Evolutionary conservation across 2,888 invertebrate species (phyloP).

Genomic region (Chesias legatella): DNA sequence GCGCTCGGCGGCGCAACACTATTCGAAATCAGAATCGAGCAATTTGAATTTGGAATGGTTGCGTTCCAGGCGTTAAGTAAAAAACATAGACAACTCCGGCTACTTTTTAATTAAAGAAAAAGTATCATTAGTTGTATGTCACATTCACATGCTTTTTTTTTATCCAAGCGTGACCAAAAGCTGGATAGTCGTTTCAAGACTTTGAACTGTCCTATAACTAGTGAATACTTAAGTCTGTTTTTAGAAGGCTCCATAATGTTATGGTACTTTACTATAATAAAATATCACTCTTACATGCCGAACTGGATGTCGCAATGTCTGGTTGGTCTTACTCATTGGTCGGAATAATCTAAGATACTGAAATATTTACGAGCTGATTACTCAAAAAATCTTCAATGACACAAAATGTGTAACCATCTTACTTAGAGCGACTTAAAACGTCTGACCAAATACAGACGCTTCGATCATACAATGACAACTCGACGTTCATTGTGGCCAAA

Average conservation of each 20-base stretch:
- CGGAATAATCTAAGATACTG: too few species aligned
- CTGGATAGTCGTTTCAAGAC: too few species aligned
- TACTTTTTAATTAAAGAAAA: constrained; percentile 43
- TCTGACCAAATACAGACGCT: constrained; percentile 38
- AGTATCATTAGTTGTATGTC: constrained; percentile 34
- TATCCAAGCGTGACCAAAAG: neutral
- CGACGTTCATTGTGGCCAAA: constrained; percentile 61
- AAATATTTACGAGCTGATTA: too few species aligned
- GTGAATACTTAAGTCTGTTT: too few species aligned
- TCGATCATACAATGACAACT: constrained; percentile 66
- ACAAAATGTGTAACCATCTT: too few species aligned
- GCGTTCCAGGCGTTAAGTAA: constrained; percentile 42
- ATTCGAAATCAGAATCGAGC: constrained; percentile 66
- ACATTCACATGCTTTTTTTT: constrained; percentile 10
- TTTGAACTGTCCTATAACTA: too few species aligned
- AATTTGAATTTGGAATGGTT: constrained; percentile 76
- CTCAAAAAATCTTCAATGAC: too few species aligned
- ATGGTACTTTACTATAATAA: too few species aligned
- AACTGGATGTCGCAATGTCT: too few species aligned
- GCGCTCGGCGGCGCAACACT: constrained; percentile 61
- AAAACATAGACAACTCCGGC: constrained; percentile 45
- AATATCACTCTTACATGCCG: too few species aligned
- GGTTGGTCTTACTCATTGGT: too few species aligned
- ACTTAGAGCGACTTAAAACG: constrained; percentile 1
- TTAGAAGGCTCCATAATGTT: too few species aligned